These are phyloP conservation scores for Chaetogeoica ovagalla DNA, from an alignment of 2,888 invertebrate genomes.

Conservation along the genomic window DNA sequence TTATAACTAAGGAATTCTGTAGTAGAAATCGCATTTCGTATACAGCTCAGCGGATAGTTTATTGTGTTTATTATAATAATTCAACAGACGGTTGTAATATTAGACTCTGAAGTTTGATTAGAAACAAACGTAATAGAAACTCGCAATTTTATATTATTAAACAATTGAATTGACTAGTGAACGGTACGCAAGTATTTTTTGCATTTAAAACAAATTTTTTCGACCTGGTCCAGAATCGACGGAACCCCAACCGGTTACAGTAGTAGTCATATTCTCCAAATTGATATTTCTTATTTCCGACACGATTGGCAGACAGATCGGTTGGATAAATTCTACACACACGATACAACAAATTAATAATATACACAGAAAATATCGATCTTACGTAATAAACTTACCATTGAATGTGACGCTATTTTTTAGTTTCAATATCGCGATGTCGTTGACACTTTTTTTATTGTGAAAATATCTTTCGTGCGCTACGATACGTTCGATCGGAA, in stretches of 20 bases:
- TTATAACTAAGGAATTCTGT: too few species aligned
- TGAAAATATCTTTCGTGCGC: slow-evolving; percentile 36
- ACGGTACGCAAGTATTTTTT: too few species aligned
- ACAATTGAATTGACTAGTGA: too few species aligned
- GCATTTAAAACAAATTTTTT: too few species aligned
- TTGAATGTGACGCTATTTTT: slow-evolving; percentile 27
- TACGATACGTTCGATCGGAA: slow-evolving; percentile 47
- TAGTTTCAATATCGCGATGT: slow-evolving; percentile 54
- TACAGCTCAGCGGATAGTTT: too few species aligned
- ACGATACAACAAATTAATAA: not conserved
- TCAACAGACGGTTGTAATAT: too few species aligned
- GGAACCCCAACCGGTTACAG: slow-evolving; percentile 47
- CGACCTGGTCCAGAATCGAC: too few species aligned
- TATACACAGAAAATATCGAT: not conserved
- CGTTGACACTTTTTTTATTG: slow-evolving; percentile 38
- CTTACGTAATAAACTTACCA: slow-evolving; percentile 11
- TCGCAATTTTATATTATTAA: too few species aligned
- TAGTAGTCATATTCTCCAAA: not conserved
- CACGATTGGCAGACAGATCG: slow-evolving; percentile 36
- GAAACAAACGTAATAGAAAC: too few species aligned
- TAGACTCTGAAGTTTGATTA: too few species aligned
- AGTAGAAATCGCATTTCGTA: too few species aligned
- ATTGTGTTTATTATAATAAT: too few species aligned
- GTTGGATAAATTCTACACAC: slow-evolving; percentile 36
- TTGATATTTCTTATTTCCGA: not conserved